Base-by-base conservation (phyloP, 1,140 invertebrate genomes). In the Drosophila lacertosa region DNA sequence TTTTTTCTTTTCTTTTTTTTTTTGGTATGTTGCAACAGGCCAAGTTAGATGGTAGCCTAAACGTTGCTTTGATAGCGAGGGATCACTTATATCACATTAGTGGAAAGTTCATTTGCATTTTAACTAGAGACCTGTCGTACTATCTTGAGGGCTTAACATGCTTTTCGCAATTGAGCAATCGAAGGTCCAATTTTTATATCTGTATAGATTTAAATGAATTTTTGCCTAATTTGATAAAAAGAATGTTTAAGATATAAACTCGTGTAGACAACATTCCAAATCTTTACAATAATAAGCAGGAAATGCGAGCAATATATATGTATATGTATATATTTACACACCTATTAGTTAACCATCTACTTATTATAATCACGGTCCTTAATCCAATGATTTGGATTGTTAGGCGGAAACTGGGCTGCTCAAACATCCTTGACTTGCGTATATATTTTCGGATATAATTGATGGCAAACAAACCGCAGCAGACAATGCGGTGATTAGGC, bases 361-460 rank as follows among this genome's bases (percentile, higher is more conserved):
- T 35, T 57, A 59, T 44, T 37, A 13, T 42, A 63, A 47, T 32
- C 32, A 63, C 29, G 26, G 47, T 68, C 22, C 37, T 37, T 32
- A 33, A 13, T 2, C 32, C 4, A 1, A 1, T 11, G 13, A 45
- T 47, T 15, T 18, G 26, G 9, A 18, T 16, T 51, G 55, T 32
- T 40, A 33, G 50, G 33, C 65, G 65, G 67, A 70, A 70, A 55
- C 59, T 51, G 42, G 26, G 15, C 42, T 33, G 16, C 15, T 48
- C 45, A 29, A 40, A 44, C 40, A 63, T 57, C 10, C 33, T 33
- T 18, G 18, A 37, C 58, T 65, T 77, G 54, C 55, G n/a, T n/a
- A 70, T 64, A 74, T 77, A 29, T 29, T 58, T 67, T 65, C 9
- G 48, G 39, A 63, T 54, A 75, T 84, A 83, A 83, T 84, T 82